Evolutionary conservation across 2,888 invertebrate species (phyloP), one percentile per base, ranked within the genome.

Genomic region (Drosophila melanosoma): DNA sequence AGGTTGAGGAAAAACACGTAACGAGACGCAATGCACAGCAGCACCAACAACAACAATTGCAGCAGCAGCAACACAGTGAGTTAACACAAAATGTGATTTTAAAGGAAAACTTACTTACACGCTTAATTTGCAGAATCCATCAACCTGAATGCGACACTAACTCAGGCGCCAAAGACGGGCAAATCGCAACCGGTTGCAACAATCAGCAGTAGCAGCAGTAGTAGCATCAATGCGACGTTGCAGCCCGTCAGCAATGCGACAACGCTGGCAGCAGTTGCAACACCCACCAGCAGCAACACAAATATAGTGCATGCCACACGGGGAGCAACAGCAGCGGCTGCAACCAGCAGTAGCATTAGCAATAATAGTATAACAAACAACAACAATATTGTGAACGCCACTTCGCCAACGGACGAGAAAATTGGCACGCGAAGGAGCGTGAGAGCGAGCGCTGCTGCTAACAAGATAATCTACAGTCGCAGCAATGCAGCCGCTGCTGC

Each of bases 341-440:
- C 83, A 23, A 78, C 69, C 8, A 73, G 45, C 20, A 51, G 56
- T 48, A 76, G 61, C 63, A 71, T 52, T 33, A 63, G 40, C 38
- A 56, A n/a, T 38, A 38, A 26, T 58, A 74, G 48, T 48, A 70
- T 62, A 60, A 69, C 66, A 23, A 77, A 65, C 54, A 82, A 72
- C 51, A 83, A 76, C 53, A 81, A 72, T 53, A 78, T 69, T 68
- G 78, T 66, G 11, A 82, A 57, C 8, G 79, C 74, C 36, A 87
- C 54, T 49, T 89, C 82, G 10, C 83, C 89, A 77, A 83, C 87
- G 40, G 83, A 92, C 69, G 94, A 94, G 83, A 94, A 94, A 66
- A 94, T 94, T 53, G 94, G 94, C 70, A 94, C 95, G 68, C 91
- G 95, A 58, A 93, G 95, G 57, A 95, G 95, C 45, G 95, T 94